Base-by-base conservation (phyloP, 2,888 invertebrate species). In the Drosophila anomelani region DNA sequence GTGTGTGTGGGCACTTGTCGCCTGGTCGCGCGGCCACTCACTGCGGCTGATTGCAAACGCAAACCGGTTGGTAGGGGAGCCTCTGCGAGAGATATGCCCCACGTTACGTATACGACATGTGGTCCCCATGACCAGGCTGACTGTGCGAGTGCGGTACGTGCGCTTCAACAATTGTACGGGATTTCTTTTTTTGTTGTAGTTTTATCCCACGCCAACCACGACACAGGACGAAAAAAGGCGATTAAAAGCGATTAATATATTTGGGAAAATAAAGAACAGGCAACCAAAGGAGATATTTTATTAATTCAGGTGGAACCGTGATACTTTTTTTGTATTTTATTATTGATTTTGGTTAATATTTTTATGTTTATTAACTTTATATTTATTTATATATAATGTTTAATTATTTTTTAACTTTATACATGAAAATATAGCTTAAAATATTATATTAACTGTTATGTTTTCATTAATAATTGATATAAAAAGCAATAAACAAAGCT, bases 71-170 rank as follows among this genome's bases (percentile, higher is more conserved):
- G 56, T 46, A 47, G 51, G 34, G 20, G 13, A 15, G 20, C 23
- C 46, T 26, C 57, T 58, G 64, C 59, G 60, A 81, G 74, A 88
- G 88, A 85, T 84, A 88, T 82, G 77, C 78, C 75, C 78, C 75
- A 83, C 77, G 86, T 80, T 85, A 85, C 81, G 86, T 86, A 88
- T 85, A 85, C 84, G 88, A 88, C 79, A 85, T 85, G 85, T 87
- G 77, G 70, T 59, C 75, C 75, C 47, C 47, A 53, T 58, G 84
- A 71, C 71, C 67, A 60, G 63, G 60, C 46, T 54, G 60, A n/a
- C 39, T 49, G 29, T n/a, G 29, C 29, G 80, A 81, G 76, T 85
- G 75, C 72, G 79, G 77, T 89, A 85, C 85, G 85, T 85, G 89
- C 76, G 89, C 85, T 72, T 80, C 75, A 79, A 79, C 89, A 89